These are phyloP conservation scores for Exephanes ischioxanthus DNA, from an alignment of 2,888 invertebrate species.

Conservation along the genomic window DNA sequence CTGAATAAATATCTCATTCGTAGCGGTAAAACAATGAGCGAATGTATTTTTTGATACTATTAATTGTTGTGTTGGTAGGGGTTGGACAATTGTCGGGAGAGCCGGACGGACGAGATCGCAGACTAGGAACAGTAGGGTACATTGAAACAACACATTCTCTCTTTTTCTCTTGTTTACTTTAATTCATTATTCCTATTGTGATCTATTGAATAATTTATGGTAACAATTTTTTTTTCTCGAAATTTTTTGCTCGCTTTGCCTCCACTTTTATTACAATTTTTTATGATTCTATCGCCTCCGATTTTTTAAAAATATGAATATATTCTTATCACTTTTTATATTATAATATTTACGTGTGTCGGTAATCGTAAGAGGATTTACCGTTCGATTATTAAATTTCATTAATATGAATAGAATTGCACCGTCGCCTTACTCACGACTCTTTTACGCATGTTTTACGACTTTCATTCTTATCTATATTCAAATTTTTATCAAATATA, in stretches of 20 bases:
- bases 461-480: constrained; percentile 39
- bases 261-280: constrained; percentile 31
- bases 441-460: constrained; percentile 59
- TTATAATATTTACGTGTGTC: constrained; percentile 19
- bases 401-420: constrained; percentile 49
- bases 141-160: constrained; percentile 73
- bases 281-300: constrained; percentile 25
- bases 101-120: constrained; percentile 83
- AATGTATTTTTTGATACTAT: constrained; percentile 59
- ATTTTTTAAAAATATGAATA: constrained; percentile 17
- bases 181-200: constrained; percentile 43
- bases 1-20: background rate
- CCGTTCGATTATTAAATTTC: constrained; percentile 11
- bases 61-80: constrained; percentile 83
- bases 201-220: constrained; percentile 15
- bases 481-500: background rate
- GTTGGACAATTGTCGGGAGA: constrained; percentile 82
- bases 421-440: constrained; percentile 27
- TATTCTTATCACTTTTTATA: constrained; percentile 16
- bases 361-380: background rate
- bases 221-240: constrained; percentile 1
- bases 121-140: constrained; percentile 85
- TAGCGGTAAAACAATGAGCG: constrained; percentile 6
- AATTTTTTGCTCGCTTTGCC: constrained; percentile 51
- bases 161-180: constrained; percentile 62